Evolutionary conservation across 1,140 invertebrate species (phyloP), one percentile per base, ranked within the genome.

Genomic region (Tetraneura akinire): DNA sequence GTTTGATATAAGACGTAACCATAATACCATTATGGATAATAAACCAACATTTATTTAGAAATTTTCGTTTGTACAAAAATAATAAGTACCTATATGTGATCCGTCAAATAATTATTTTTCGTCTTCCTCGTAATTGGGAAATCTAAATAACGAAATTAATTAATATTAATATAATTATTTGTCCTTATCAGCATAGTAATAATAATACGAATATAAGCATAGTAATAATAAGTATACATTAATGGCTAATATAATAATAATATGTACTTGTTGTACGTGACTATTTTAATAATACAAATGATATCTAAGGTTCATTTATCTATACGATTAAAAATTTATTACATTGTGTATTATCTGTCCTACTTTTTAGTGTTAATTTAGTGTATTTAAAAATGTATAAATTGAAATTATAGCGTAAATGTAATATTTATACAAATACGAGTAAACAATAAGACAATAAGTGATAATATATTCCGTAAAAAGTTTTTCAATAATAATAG

Each of bases 81-180:
- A n/a, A n/a, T n/a, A n/a, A n/a, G n/a, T n/a, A n/a, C n/a, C n/a
- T n/a, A n/a, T n/a, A 68, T 45, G 42, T 68, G 42, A 47, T 68
- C 37, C 8, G 42, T 45, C 13, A 68, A 68, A 47, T 42, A 21
- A 68, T 68, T 68, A 68, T 47, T 47, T 47, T 16, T 68, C 18
- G n/a, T n/a, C n/a, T n/a, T n/a, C n/a, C n/a, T n/a, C 21, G 3
- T n/a, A 66, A 45, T 32, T 42, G n/a, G 64, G 10, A n/a, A 42
- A 42, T 66, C 21, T 21, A 42, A 66, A 64, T 42, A 68, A 13
- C 37, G n/a, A n/a, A n/a, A 47, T 47, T 68, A 68, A 47, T 68
- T n/a, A n/a, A n/a, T n/a, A n/a, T n/a, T n/a, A n/a, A n/a, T n/a
- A n/a, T n/a, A n/a, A n/a, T n/a, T n/a, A n/a, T n/a, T 26, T 8